Percentiles rank a stretch among this genome's conserved stretches.
Evolutionary conservation across 1,140 invertebrate genomes (phyloP).

Genomic region (Drosophila punjabiensis): DNA sequence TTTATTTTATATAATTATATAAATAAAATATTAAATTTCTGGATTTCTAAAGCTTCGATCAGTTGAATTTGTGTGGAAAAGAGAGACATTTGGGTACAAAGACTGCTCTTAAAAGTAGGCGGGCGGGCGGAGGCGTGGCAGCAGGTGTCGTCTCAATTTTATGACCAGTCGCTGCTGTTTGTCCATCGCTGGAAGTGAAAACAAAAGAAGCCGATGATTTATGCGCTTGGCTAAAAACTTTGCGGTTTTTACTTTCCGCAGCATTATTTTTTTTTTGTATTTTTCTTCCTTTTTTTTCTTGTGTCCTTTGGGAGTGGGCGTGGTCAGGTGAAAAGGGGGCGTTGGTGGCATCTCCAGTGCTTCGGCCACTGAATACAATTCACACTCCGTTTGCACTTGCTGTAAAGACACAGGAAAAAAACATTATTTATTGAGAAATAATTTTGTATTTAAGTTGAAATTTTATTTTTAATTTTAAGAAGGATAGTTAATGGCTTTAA

Average conservation of each 20-base stretch:
- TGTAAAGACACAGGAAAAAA: background rate
- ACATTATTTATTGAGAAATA: background rate
- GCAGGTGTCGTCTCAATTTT: conserved; percentile 39
- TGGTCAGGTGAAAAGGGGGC: conserved; percentile 27
- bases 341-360: background rate
- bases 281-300: background rate
- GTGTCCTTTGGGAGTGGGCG: conserved; percentile 21
- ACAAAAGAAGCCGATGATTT: conserved; percentile 49
- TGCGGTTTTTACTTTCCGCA: conserved; percentile 25
- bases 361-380: background rate
- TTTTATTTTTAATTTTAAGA: background rate
- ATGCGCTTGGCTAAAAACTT: conserved; percentile 47
- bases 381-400: conserved; percentile 5
- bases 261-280: background rate
- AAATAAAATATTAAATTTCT: too few species aligned
- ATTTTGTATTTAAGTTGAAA: background rate
- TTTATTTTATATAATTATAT: background rate
- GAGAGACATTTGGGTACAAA: background rate
- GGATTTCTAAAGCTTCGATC: too few species aligned
- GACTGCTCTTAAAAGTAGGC: too few species aligned
- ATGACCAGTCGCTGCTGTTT: conserved; percentile 48
- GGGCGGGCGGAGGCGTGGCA: conserved; percentile 17
- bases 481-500: background rate
- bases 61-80: too few species aligned
- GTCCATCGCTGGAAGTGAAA: conserved; percentile 45